phyloP scores from a whole-genome alignment of 2,888 invertebrate species.

The Chrysolina oricalcia region DNA sequence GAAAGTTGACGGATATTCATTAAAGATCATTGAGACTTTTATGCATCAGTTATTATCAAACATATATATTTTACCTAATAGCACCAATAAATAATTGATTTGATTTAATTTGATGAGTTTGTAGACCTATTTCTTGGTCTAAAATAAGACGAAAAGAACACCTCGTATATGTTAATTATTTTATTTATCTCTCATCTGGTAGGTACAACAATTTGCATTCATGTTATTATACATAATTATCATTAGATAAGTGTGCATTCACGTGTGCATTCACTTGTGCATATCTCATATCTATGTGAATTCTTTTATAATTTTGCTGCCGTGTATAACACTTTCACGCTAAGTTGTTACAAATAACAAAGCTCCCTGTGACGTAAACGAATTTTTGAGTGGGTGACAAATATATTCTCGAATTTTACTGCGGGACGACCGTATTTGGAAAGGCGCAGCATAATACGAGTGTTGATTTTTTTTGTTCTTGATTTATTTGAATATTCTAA shows the following conservation, averaged over 20 bases:
- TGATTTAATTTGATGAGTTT: too few relatives aligned
- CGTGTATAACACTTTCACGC: constrained; percentile 13
- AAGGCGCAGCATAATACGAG: neutral
- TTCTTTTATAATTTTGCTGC: neutral
- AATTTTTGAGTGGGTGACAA: constrained; percentile 17
- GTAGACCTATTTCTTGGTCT: too few relatives aligned
- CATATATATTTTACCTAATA: too few relatives aligned
- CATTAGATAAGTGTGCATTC: neutral
- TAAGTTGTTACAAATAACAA: neutral
- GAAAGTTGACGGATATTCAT: too few relatives aligned
- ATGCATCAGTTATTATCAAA: too few relatives aligned
- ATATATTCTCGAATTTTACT: neutral
- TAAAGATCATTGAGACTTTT: too few relatives aligned
- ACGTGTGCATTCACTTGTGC: neutral
- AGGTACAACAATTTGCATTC: neutral
- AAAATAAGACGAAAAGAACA: too few relatives aligned
- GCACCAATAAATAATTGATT: too few relatives aligned
- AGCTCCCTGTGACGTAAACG: neutral
- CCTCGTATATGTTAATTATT: too few relatives aligned
- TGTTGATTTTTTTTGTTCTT: neutral
- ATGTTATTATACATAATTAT: neutral
- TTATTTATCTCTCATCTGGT: too few relatives aligned
- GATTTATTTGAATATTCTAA: neutral
- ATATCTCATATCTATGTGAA: neutral
- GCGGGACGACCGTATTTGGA: constrained; percentile 7